These are phyloP conservation scores for Otocyon megalotis DNA, from an alignment of 2,113 vertebrate genomes.

Conservation along the genomic window DNA sequence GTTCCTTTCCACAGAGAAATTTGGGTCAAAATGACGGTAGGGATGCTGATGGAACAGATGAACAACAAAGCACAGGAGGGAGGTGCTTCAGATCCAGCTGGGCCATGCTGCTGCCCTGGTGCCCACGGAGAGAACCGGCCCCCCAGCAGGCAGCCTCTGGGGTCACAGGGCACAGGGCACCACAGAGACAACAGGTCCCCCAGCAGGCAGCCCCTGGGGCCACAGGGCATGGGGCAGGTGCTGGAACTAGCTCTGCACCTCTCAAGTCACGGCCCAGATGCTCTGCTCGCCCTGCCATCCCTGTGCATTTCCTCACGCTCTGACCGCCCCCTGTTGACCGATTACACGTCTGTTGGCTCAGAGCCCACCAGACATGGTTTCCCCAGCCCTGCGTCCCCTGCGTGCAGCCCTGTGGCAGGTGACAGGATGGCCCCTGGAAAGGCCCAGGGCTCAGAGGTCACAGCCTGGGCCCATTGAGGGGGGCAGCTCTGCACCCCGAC, in stretches of 20 bases:
- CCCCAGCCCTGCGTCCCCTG: not conserved
- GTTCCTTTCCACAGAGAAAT: not conserved
- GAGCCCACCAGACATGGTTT: not conserved
- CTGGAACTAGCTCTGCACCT: accelerated
- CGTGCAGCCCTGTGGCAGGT: not conserved
- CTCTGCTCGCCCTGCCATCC: not conserved
- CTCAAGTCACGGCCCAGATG: too few relatives aligned
- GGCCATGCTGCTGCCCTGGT: too few relatives aligned
- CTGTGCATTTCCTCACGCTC: not conserved
- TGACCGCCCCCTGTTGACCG: not conserved
- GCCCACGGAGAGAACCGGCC: too few relatives aligned
- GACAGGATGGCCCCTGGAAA: not conserved
- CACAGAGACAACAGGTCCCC: accelerated
- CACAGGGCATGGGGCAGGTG: too few relatives aligned
- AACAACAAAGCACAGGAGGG: not conserved
- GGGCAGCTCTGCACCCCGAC: accelerated
- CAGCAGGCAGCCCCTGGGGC: accelerated
- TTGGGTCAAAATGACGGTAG: accelerated
- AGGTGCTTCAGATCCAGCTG: accelerated
- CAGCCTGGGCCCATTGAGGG: accelerated
- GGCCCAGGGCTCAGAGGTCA: not conserved
- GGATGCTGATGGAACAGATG: accelerated
- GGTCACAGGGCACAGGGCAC: not conserved
- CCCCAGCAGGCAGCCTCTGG: too few relatives aligned
- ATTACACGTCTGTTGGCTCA: accelerated